These are phyloP conservation scores for Drosophila subpulchrella DNA, from an alignment of 1,140 invertebrate species.

Conservation along the genomic window DNA sequence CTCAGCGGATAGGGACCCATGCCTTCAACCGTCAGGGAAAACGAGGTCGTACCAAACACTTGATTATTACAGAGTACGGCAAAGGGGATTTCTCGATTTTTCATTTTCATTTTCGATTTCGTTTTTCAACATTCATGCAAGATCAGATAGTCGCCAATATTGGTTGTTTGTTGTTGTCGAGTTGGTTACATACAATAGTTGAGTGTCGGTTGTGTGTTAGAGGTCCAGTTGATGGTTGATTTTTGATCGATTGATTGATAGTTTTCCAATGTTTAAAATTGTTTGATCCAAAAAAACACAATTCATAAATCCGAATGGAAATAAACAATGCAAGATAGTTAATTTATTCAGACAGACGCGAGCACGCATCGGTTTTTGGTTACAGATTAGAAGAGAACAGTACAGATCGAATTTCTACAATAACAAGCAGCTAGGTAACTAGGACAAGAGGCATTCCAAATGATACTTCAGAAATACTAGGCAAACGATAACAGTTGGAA, in stretches of 20 bases:
- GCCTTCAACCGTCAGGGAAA: constrained; percentile 85
- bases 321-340: constrained; percentile 53
- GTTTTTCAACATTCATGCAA: constrained; percentile 61
- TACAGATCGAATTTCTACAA: constrained; percentile 25
- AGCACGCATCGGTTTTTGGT: constrained; percentile 16
- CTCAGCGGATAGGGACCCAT: constrained; percentile 84
- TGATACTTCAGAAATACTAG: background rate
- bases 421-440: constrained; percentile 36
- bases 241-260: constrained; percentile 38
- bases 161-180: constrained; percentile 26
- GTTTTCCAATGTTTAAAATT: constrained; percentile 53
- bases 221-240: constrained; percentile 38
- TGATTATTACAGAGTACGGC: constrained; percentile 57
- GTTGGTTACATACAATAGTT: constrained; percentile 72
- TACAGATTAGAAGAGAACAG: constrained; percentile 30
- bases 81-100: constrained; percentile 36
- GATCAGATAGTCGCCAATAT: constrained; percentile 57
- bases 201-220: constrained; percentile 41
- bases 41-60: constrained; percentile 84
- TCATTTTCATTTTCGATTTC: constrained; percentile 20
- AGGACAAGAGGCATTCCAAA: constrained; percentile 22
- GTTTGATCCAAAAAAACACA: constrained; percentile 49
- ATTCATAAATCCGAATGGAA: constrained; percentile 52
- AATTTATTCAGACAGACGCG: constrained; percentile 41
- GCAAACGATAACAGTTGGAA: constrained; percentile 24